Conservation (phyloP, 2,888 invertebrate genomes). For the Mycalesis mineus region DNA sequence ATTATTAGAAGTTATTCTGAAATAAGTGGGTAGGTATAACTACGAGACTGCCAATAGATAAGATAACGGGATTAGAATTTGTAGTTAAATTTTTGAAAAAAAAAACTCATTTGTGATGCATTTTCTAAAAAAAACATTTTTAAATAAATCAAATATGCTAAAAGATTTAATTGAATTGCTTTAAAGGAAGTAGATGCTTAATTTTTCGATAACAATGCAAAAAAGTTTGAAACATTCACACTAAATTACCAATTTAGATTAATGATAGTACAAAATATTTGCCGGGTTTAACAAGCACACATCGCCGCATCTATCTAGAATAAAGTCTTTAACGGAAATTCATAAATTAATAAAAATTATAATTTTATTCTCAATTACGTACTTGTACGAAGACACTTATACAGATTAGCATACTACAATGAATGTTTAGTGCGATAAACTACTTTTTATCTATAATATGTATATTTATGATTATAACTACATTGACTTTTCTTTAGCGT, state of each 20-base stretch:
- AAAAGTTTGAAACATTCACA: too few relatives aligned
- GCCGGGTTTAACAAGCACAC: constrained; percentile 17
- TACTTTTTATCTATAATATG: constrained; percentile 1
- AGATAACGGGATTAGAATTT: too few relatives aligned
- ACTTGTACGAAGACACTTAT: constrained; percentile 27
- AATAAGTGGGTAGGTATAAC: too few relatives aligned
- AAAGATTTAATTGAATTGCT: too few relatives aligned
- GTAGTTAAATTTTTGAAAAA: too few relatives aligned
- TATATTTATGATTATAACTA: too few relatives aligned
- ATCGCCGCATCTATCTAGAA: constrained; percentile 16
- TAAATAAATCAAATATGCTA: too few relatives aligned
- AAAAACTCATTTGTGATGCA: too few relatives aligned
- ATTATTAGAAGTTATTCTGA: too few relatives aligned
- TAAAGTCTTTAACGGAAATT: constrained; percentile 24
- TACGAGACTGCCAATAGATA: too few relatives aligned
- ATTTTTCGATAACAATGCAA: neutral
- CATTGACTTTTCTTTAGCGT: too few relatives aligned
- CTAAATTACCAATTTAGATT: neutral
- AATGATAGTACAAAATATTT: constrained; percentile 2
- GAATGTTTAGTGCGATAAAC: constrained; percentile 8
- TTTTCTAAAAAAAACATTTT: too few relatives aligned
- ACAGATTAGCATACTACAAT: constrained; percentile 16
- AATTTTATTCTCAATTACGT: constrained; percentile 31
- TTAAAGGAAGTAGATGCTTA: neutral
- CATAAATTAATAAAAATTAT: constrained; percentile 32